A percentile compares a stretch with the other conserved stretches of the same genome.
Evolutionary conservation across 1,140 invertebrate genomes (phyloP).

Genomic region (Stegodyphus mimosarum): DNA sequence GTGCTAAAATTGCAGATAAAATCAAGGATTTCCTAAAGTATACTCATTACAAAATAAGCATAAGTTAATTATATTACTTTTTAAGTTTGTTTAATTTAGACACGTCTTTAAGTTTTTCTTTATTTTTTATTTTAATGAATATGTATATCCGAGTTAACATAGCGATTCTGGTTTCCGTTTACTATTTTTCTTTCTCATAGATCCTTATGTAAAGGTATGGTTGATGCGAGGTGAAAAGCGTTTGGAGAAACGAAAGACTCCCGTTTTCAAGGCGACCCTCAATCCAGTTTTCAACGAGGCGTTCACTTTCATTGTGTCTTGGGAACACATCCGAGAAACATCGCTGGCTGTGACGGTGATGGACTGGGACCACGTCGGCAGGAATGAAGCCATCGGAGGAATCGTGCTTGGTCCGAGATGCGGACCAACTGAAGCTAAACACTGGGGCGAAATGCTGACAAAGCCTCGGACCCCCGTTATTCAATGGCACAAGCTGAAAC

Average conservation of each 20-base stretch:
- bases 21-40: too few species aligned
- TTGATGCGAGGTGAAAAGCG: constrained; percentile 93
- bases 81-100: too few species aligned
- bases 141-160: too few species aligned
- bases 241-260: constrained; percentile 95
- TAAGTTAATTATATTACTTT: too few species aligned
- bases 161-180: too few species aligned
- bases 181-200: constrained; percentile 70
- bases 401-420: constrained; percentile 89
- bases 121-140: too few species aligned
- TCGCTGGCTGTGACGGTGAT: constrained; percentile 92
- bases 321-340: constrained; percentile 93
- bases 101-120: too few species aligned
- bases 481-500: constrained; percentile 81
- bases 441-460: constrained; percentile 96
- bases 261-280: constrained; percentile 91
- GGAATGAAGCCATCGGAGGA: constrained; percentile 91
- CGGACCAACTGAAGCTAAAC: constrained; percentile 90
- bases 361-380: constrained; percentile 94
- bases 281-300: constrained; percentile 94
- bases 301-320: constrained; percentile 91
- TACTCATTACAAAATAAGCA: too few species aligned
- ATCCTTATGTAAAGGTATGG: constrained; percentile 97
- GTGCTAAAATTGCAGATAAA: too few species aligned
- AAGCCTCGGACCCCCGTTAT: constrained; percentile 92